Evolutionary conservation across 2,888 invertebrate genomes (phyloP).

Genomic region (Cantharis lateralis): DNA sequence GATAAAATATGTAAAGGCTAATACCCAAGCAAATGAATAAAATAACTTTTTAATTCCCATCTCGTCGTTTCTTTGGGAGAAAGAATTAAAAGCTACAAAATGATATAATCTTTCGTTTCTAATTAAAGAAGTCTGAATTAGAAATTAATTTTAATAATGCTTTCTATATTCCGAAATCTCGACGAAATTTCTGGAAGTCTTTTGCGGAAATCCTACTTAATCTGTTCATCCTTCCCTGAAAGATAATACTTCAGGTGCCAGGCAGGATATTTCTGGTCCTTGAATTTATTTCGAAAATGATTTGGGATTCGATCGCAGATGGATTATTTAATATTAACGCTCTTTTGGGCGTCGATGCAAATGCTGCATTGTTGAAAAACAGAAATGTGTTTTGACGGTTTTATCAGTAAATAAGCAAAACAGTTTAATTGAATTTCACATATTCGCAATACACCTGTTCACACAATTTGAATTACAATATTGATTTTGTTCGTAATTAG

Average conservation of each 20-base stretch:
- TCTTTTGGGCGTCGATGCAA: neutral
- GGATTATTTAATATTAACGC: neutral
- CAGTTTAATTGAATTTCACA: slow-evolving; percentile 12
- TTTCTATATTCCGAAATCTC: slow-evolving; percentile 20
- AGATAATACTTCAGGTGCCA: slow-evolving; percentile 13
- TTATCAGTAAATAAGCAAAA: slow-evolving; percentile 6
- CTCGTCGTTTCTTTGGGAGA: neutral
- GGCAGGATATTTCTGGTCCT: neutral
- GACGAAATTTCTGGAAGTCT: slow-evolving; percentile 26
- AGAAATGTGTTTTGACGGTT: neutral
- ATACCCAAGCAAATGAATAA: neutral
- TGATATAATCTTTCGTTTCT: slow-evolving; percentile 11
- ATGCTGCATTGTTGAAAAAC: neutral
- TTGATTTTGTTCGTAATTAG: slow-evolving; percentile 17
- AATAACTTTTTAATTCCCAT: neutral
- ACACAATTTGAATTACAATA: slow-evolving; percentile 15
- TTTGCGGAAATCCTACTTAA: slow-evolving; percentile 30
- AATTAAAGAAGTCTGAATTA: slow-evolving; percentile 15
- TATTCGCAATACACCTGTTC: slow-evolving; percentile 15
- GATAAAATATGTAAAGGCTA: neutral
- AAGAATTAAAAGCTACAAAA: neutral
- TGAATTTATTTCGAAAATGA: neutral
- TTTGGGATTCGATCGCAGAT: neutral
- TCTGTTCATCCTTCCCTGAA: slow-evolving; percentile 18
- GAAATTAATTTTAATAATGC: slow-evolving; percentile 24